Base-by-base conservation (phyloP, 2,113 vertebrate genomes). In the Ictidomys tridecemlineatus region DNA sequence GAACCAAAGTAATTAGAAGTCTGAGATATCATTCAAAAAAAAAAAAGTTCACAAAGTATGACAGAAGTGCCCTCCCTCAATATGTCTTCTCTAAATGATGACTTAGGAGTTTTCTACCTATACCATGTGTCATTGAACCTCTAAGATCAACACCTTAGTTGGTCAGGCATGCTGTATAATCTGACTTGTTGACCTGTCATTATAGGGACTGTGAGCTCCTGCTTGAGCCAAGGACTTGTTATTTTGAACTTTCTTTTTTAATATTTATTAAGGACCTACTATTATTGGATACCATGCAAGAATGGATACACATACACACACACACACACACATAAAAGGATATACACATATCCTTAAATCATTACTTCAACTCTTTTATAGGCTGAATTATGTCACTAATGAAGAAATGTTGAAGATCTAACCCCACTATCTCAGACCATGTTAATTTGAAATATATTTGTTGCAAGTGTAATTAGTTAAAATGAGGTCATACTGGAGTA, bases 161-260 rank as follows among this genome's bases (percentile, higher is more conserved):
- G 13, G 34, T 8, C 34, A 69, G 9, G 2, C 72, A 22, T 58
- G 12, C 22, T 24, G 5, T 61, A 4, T 26, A 0, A 48, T 65
- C 12, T 82, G n/a, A 87, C 17, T 67, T 58, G 20, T 58, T 22
- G 56, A 58, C 6, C 85, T 78, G 34, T 72, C 56, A 28, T 76
- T 61, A 56, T 30, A 39, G 14, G 14, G 4, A 37, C 3, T 9
- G 48, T 1, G 16, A 74, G 1, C 9, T 45, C 10, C 61, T 69
- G 9, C 0, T 26, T 76, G 32, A 67, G 16, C 42, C 69, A 85
- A 39, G 8, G 24, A 34, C 24, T 74, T 63, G 24, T 83, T 67
- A 34, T 67, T 74, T 74, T 91, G 45, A 78, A 56, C 9, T 79
- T 93, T 37, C 12, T 76, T 16, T 87, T 90, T 17, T 84, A 42